A percentile compares a stretch with the other conserved stretches of the same genome.
Evolutionary conservation across 1,140 invertebrate species (phyloP).

Genomic region (Subanguina moxae): DNA sequence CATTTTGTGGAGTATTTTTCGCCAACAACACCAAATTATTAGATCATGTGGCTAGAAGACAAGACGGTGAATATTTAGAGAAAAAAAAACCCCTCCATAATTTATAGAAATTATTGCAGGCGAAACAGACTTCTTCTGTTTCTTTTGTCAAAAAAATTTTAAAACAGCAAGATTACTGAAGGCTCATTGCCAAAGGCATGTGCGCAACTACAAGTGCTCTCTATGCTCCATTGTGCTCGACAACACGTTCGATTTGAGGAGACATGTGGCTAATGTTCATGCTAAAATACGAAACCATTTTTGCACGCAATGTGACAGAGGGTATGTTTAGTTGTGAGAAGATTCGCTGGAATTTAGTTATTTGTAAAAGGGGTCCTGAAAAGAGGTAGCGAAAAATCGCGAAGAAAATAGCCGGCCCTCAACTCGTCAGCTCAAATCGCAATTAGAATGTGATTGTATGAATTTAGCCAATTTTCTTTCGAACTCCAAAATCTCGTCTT

Average conservation of each 20-base stretch:
- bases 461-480: no score
- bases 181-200: constrained; percentile 39
- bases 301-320: constrained; percentile 25
- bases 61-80: not conserved
- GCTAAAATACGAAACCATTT: constrained; percentile 27
- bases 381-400: no score
- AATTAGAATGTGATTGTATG: no score
- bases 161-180: constrained; percentile 23
- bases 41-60: constrained; percentile 1
- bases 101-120: constrained; percentile 3
- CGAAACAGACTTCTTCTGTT: constrained; percentile 27
- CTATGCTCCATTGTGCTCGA: constrained; percentile 30
- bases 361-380: no score
- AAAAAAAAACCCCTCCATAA: not conserved
- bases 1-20: constrained; percentile 42
- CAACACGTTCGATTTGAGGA: constrained; percentile 24
- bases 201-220: constrained; percentile 30
- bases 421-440: no score
- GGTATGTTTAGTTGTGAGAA: constrained; percentile 18
- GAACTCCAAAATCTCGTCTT: no score
- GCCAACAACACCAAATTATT: not conserved
- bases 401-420: no score
- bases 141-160: constrained; percentile 41
- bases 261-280: constrained; percentile 35
- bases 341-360: no score